Evolutionary conservation across 2,888 invertebrate species (phyloP).

Genomic region (Hypercompe scribonia): DNA sequence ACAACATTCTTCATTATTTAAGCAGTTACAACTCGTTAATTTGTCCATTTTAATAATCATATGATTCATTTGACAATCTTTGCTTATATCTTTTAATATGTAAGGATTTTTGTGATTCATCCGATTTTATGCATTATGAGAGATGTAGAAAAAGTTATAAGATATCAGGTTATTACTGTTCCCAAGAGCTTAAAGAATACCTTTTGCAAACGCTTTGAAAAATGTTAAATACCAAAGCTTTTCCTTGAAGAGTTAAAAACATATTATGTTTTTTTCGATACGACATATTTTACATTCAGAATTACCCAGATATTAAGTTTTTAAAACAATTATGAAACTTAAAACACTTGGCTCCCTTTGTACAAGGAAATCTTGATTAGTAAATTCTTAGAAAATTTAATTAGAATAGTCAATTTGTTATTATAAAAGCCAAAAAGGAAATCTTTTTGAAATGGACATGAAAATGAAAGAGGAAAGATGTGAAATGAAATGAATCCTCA

Average conservation of each 20-base stretch:
- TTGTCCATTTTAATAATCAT: neutral
- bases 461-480: conserved; percentile 31
- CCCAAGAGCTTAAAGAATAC: too few species aligned
- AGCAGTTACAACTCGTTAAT: neutral
- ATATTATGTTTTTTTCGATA: neutral
- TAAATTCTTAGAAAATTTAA: neutral
- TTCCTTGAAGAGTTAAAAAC: neutral
- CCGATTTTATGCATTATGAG: neutral
- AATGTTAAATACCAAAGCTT: too few species aligned
- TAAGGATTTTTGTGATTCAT: neutral
- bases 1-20: neutral
- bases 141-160: neutral
- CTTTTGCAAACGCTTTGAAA: neutral
- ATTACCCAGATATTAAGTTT: neutral
- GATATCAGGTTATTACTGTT: neutral
- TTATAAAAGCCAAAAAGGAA: neutral
- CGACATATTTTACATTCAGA: neutral
- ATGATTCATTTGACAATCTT: neutral
- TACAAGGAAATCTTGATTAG: neutral
- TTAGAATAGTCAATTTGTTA: neutral
- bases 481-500: conserved; percentile 43
- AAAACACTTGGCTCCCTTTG: neutral
- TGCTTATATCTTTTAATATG: neutral
- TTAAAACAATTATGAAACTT: neutral
- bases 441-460: conserved; percentile 5